Conservation (phyloP, 2,888 invertebrate genomes). For the Lasioglossum calceatum region DNA sequence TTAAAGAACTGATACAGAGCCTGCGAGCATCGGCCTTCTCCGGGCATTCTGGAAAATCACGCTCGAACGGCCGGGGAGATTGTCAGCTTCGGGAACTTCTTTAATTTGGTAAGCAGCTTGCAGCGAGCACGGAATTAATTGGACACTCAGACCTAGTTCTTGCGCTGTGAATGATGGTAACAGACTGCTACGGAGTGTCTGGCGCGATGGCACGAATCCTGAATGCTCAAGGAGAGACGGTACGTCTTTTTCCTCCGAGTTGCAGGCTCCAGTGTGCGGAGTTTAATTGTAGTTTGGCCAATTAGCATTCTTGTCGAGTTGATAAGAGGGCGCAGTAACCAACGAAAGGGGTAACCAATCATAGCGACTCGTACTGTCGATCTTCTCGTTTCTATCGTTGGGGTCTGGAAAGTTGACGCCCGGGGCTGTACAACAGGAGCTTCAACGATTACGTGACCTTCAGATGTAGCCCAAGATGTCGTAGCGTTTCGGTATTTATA, state of each 20-base stretch:
- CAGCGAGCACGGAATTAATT: background rate
- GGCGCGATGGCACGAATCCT: background rate
- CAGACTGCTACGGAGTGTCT: background rate
- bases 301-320: background rate
- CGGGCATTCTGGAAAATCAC: background rate
- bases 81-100: background rate
- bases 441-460: background rate
- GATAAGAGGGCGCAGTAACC: no score
- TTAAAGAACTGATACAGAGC: background rate
- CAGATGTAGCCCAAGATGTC: background rate
- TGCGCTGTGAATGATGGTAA: background rate
- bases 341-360: no score
- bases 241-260: background rate
- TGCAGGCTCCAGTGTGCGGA: background rate
- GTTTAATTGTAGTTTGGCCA: background rate
- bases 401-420: background rate
- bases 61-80: background rate
- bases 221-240: background rate
- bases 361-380: no score
- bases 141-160: slow-evolving; percentile 4
- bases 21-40: background rate
- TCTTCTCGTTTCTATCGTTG: background rate
- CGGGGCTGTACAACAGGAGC: background rate
- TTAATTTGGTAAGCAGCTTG: background rate
- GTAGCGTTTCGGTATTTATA: no score